Evolutionary conservation across 2,113 vertebrate genomes (phyloP), one percentile per base, ranked within the genome.

Genomic region (Muscicapa adusta): DNA sequence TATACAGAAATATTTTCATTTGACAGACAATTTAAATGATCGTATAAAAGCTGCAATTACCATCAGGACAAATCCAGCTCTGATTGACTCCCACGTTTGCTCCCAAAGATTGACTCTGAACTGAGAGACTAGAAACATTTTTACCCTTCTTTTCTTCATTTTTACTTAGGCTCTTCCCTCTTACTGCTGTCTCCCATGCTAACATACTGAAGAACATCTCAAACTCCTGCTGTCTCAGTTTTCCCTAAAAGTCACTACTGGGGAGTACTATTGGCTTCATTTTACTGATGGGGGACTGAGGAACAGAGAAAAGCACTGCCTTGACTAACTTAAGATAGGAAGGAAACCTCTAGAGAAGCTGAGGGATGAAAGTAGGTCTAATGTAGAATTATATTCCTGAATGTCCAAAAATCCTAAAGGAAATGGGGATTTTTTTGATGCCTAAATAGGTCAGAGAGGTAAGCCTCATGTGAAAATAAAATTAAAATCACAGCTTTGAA

Each of bases 1-100:
- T 95, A 97, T 95, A 96, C 95, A 93, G 93, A 97, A 97, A 95
- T 96, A 96, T 97, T 96, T 96, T 97, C 94, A 90, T 94, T 96
- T 96, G 95, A 96, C 91, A 96, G 96, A 97, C 92, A 91, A 96
- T 96, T 96, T 96, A 96, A 97, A 88, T 81, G 93, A 95, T 96
- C 75, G 47, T 88, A 88, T 97, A 94, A 95, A 96, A 96, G 93
- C 94, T 95, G 94, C 93, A 96, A 96, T 96, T 95, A 95, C 94
- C 94, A 96, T 97, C 91, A 96, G 94, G 92, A 94, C 94, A 96
- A 94, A 95, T 96, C 90, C 90, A 94, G 51, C 90, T 92, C 90
- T 97, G 95, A 96, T 90, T 96, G 95, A 94, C 94, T 96, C 92
- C 94, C 88, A 96, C 33, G 0, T 95, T 88, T 96, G 63, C 93